These are phyloP conservation scores for Amazona ochrocephala DNA, from an alignment of 2,797 vertebrate species.

Conservation along the genomic window DNA sequence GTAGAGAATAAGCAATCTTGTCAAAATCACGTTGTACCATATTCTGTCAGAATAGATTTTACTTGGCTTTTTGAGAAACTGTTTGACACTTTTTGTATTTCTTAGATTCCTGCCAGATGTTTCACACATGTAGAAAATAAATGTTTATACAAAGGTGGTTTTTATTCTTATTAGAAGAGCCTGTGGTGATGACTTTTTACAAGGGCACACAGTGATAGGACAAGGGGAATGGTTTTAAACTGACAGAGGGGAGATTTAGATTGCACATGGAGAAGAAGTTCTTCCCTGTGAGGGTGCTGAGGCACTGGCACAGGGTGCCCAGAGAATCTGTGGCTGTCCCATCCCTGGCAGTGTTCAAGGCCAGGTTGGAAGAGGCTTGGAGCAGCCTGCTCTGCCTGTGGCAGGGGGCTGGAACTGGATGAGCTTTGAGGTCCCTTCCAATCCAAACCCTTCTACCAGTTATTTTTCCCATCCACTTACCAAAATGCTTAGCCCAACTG, in stretches of 20 bases:
- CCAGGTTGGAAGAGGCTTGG: neutral
- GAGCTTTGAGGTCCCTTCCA: neutral
- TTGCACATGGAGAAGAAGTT: neutral
- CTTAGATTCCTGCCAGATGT: neutral
- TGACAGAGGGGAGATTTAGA: neutral
- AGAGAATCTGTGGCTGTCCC: neutral
- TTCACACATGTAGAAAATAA: neutral
- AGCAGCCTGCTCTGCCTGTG: neutral
- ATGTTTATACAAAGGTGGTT: neutral
- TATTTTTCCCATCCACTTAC: neutral
- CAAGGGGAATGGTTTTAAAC: neutral
- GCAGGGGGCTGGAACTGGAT: neutral
- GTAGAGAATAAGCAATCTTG: neutral
- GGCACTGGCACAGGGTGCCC: neutral
- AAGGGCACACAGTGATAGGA: neutral
- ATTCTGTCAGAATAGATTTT: constrained; percentile 31
- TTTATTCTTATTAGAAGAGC: neutral
- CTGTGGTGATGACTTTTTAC: neutral
- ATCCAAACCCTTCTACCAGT: neutral
- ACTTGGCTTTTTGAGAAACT: constrained; percentile 11
- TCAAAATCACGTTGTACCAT: neutral
- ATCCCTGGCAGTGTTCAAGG: neutral
- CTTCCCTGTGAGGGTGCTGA: neutral
- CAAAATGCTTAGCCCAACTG: neutral
- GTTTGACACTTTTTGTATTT: constrained; percentile 28